Evolutionary conservation across 1,140 invertebrate species (phyloP), one percentile per base, ranked within the genome.

Genomic region (Prorops nasuta): DNA sequence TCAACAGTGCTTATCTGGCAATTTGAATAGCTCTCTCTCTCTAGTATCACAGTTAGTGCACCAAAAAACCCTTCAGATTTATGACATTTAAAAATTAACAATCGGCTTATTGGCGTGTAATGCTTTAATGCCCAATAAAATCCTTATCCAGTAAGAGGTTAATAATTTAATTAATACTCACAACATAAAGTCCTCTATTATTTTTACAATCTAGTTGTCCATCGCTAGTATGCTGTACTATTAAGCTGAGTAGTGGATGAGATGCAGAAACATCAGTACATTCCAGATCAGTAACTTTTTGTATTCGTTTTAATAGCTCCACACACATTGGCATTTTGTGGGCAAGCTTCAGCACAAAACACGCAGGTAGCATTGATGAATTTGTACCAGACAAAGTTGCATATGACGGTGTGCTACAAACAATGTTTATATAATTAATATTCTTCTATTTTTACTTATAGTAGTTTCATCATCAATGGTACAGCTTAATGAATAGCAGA

Each of bases 301-400:
- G 81, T 64, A 92, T 89, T 60, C 83, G 79, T 51, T 84, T 80
- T n/a, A 92, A 77, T 17, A 92, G 72, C 34, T 85, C 83, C 21
- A 85, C 71, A 63, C 91, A 91, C 40, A 97, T 85, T 4, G 94
- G 91, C 77, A 95, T 86, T 1, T 93, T 89, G 64, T 92, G 87
- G 19, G 87, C 87, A 12, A 98, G 77, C 53, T 89, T 89, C 15
- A 98, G 77, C 1, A 93, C 89, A 79, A 96, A 98, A 66, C 87
- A 91, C 0, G 94, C 94, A 1, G 94, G 92, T 60, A 98, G 76
- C 64, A 88, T 85, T 28, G 88, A 87, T 56, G 91, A 95, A 78
- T 98, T 98, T 48, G 86, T 82, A 37, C 85, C 83, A 35, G 83
- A 91, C 19, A 96, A 74, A 10, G 83, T 80, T 6, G 88, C 85